Percentiles rank a stretch among this genome's conserved stretches.
phyloP scores from a whole-genome alignment of 2,888 invertebrate species.

The Drosophila leonis region DNA sequence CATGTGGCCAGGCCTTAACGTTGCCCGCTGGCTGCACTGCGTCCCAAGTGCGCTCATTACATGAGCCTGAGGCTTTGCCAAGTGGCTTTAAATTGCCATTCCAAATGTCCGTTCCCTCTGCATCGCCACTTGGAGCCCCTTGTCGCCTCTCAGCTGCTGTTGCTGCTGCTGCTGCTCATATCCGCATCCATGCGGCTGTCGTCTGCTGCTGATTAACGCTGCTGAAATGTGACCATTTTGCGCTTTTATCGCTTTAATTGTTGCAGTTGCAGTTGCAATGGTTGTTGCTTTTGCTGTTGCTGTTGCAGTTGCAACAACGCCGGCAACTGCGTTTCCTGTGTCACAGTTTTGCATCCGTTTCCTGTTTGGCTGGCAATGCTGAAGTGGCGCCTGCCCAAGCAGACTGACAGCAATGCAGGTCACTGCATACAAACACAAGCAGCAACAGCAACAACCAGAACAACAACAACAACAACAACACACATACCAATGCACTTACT shows the following conservation, averaged over 20 bases:
- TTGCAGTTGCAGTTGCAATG: constrained; percentile 47
- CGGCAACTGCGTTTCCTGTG: constrained; percentile 64
- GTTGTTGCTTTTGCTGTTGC: constrained; percentile 24
- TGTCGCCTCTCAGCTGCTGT: background rate
- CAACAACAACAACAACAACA: background rate
- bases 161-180: constrained; percentile 25
- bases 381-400: constrained; percentile 32
- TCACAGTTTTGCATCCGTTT: constrained; percentile 76
- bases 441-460: background rate
- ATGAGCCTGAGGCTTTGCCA: constrained; percentile 55
- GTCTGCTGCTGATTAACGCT: constrained; percentile 70
- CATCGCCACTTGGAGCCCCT: background rate
- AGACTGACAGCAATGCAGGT: constrained; percentile 70
- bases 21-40: constrained; percentile 32
- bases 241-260: constrained; percentile 78
- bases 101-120: constrained; percentile 5
- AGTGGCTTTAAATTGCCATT: constrained; percentile 57
- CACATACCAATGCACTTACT: constrained; percentile 1
- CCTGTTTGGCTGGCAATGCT: constrained; percentile 35
- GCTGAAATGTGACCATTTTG: constrained; percentile 69
- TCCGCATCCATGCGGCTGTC: constrained; percentile 42
- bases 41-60: constrained; percentile 64
- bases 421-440: constrained; percentile 37
- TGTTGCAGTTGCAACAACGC: constrained; percentile 15
- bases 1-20: constrained; percentile 24